These are phyloP conservation scores for Baronia brevicornis DNA, from an alignment of 2,888 invertebrate species.

Conservation along the genomic window DNA sequence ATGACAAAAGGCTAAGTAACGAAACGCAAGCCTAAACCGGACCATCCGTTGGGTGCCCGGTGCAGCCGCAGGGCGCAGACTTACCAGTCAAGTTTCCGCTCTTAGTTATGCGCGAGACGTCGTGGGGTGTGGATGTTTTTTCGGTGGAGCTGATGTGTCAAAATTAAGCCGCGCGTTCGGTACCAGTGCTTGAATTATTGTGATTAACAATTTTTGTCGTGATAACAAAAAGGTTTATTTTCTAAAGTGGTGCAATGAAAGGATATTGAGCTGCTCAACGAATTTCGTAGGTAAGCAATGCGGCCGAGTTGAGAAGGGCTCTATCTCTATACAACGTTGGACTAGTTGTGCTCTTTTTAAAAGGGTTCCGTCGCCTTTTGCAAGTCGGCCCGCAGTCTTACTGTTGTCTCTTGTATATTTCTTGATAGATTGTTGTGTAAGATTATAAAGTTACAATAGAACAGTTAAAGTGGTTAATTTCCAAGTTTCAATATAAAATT, in stretches of 20 bases:
- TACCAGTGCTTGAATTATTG: conserved; percentile 50
- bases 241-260: conserved; percentile 34
- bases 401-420: conserved; percentile 36
- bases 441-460: conserved; percentile 4
- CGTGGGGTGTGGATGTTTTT: conserved; percentile 40
- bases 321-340: conserved; percentile 36
- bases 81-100: conserved; percentile 51
- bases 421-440: conserved; percentile 43
- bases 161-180: conserved; percentile 49
- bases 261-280: conserved; percentile 37
- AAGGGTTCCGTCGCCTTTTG: conserved; percentile 50
- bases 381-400: conserved; percentile 58
- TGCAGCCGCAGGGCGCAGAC: conserved; percentile 49
- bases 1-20: conserved; percentile 60
- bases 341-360: conserved; percentile 35
- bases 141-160: conserved; percentile 23
- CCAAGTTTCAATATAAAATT: neutral
- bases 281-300: conserved; percentile 48
- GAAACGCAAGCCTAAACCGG: conserved; percentile 55
- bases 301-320: conserved; percentile 43
- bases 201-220: conserved; percentile 45
- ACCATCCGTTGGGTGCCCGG: conserved; percentile 49
- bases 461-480: conserved; percentile 5
- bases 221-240: conserved; percentile 30
- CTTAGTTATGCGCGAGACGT: conserved; percentile 52